These are phyloP conservation scores for Polylopha cassiicola DNA, from an alignment of 2,888 invertebrate genomes.

Conservation along the genomic window DNA sequence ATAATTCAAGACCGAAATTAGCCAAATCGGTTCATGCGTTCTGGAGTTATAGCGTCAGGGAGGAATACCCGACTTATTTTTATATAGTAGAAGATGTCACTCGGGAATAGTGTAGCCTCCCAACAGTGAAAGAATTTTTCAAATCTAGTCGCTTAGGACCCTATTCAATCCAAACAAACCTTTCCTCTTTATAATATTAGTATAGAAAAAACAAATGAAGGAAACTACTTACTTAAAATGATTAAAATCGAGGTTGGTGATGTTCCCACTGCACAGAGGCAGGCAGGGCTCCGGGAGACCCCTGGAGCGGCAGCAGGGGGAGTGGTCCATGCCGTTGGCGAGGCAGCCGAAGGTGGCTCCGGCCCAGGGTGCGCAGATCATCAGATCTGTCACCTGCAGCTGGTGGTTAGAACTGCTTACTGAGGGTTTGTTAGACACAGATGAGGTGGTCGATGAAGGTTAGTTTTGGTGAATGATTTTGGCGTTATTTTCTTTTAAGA, in stretches of 20 bases:
- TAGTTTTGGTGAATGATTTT: constrained; percentile 20
- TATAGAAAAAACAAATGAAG: not conserved
- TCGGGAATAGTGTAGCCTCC: no score
- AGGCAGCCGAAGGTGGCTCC: constrained; percentile 87
- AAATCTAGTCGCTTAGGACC: no score
- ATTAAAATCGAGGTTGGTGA: constrained; percentile 86
- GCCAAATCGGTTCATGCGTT: no score
- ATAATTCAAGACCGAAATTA: no score
- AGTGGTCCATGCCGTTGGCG: constrained; percentile 88
- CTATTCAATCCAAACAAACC: no score
- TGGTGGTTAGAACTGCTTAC: constrained; percentile 50
- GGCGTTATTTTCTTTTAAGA: constrained; percentile 2
- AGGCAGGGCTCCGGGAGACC: constrained; percentile 86
- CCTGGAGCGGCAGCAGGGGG: constrained; percentile 85
- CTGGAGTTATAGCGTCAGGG: no score
- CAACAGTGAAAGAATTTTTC: no score
- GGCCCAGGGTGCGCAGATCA: constrained; percentile 94
- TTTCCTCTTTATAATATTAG: no score
- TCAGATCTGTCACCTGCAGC: constrained; percentile 86
- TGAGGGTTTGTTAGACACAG: constrained; percentile 66
- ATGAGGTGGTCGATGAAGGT: constrained; percentile 33
- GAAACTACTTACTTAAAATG: constrained; percentile 84
- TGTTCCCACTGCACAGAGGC: constrained; percentile 86
- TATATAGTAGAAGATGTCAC: no score
- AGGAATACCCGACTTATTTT: no score